These are phyloP conservation scores for rabbit (Oryctolagus cuniculus) DNA, from an alignment of 2,113 vertebrate genomes.

Conservation along the genomic window mOryCun1.1 NC_091434.1:67197501-67198000, in stretches of 20 bases:
- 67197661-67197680: background rate
- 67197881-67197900: too few relatives aligned
- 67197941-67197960: too few relatives aligned
- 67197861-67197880: too few relatives aligned
- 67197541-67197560: background rate
- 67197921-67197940: too few relatives aligned
- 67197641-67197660: background rate
- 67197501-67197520: background rate
- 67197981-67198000: too few relatives aligned
- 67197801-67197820: constrained; percentile 59
- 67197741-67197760: constrained; percentile 29
- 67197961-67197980: too few relatives aligned
- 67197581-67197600: background rate
- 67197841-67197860: too few relatives aligned
- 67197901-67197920: too few relatives aligned
- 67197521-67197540: background rate
- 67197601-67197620: background rate
- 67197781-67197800: constrained; percentile 84
- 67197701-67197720: constrained; percentile 34
- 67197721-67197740: constrained; percentile 65
- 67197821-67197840: constrained; percentile 61
- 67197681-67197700: background rate
- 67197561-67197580: background rate
- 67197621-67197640: background rate
- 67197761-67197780: constrained; percentile 78